Evolutionary conservation across 2,888 invertebrate genomes (phyloP), one percentile per base, ranked within the genome.

Genomic region (Drosophila helvetica): DNA sequence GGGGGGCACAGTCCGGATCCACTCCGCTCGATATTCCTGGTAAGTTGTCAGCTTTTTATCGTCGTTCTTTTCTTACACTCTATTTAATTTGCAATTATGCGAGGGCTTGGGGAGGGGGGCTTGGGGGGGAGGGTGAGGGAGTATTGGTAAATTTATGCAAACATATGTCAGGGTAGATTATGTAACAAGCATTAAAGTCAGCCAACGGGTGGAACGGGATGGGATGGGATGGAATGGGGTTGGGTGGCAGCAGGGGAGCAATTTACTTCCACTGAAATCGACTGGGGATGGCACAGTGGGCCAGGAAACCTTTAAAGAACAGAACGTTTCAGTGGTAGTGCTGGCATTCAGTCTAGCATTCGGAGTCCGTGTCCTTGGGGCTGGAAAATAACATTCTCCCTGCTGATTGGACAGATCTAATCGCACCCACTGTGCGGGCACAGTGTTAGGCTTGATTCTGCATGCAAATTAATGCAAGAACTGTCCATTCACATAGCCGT

Each of bases 391-490:
- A 15, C 18, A 17, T 48, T 42, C 17, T 22, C 3, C 9, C 27
- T 3, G 5, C 27, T 30, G 30, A 15, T 48, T 48, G 10, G 12
- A 15, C 48, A 22, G 46, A 57, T 50, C 45, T 10, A 17, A 48
- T 7, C 17, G 10, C 9, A 8, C 42, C 78, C 85, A 77, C 75
- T 58, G 82, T 77, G 56, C 60, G 27, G n/a, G n/a, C 17, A 33
- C 22, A 18, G 22, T n/a, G 45, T 56, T 54, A 33, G 55, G 66
- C 77, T 71, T 74, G 80, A 87, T 85, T 87, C 85, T 67, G 74
- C 78, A 87, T 85, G 87, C 80, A 85, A 85, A 85, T 85, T 77
- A 85, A 82, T 85, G 87, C 87, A 81, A 78, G 79, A 78, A 79
- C 77, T 84, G 79, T 79, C 81, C 86, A 84, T 78, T 83, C 78